phyloP scores from a whole-genome alignment of 1,140 invertebrate species.

The Triops longicaudatus region DNA sequence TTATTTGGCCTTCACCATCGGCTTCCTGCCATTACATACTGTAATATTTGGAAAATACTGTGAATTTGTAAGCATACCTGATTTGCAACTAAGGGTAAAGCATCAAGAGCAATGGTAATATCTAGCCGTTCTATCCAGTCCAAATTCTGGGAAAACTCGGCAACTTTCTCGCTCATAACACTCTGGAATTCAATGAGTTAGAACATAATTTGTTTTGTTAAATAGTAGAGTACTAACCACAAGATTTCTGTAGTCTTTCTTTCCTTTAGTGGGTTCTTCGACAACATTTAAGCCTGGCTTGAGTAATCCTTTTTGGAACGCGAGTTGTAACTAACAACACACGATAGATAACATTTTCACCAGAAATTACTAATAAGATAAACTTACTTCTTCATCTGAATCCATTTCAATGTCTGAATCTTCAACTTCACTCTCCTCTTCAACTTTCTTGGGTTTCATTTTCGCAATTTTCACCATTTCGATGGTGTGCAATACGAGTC shows the following conservation, averaged over 20 bases:
- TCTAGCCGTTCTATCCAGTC: conserved; percentile 82
- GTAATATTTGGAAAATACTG: conserved; percentile 14
- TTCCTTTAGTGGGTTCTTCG: conserved; percentile 39
- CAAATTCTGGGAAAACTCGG: conserved; percentile 59
- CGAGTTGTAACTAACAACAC: conserved; percentile 62
- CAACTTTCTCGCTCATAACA: conserved; percentile 59
- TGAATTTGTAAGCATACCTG: conserved; percentile 45
- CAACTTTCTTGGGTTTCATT: conserved; percentile 5
- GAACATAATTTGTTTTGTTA: conserved; percentile 26
- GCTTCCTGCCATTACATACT: conserved; percentile 38
- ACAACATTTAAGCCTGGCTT: conserved; percentile 71
- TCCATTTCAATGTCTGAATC: conserved; percentile 21
- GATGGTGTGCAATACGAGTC: neutral
- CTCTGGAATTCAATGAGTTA: conserved; percentile 38
- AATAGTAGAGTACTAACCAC: conserved; percentile 2
- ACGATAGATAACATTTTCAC: conserved; percentile 17
- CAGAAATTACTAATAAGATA: neutral
- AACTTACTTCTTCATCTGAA: conserved; percentile 27
- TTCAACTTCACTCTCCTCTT: conserved; percentile 23
- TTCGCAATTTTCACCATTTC: neutral
- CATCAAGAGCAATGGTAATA: conserved; percentile 60
- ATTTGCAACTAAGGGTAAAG: conserved; percentile 67
- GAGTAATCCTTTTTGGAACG: conserved; percentile 65
- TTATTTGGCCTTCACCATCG: conserved; percentile 51
- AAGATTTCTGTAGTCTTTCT: conserved; percentile 36